phyloP scores from a whole-genome alignment of 1,140 invertebrate species.

The Cydia pomonella region DNA sequence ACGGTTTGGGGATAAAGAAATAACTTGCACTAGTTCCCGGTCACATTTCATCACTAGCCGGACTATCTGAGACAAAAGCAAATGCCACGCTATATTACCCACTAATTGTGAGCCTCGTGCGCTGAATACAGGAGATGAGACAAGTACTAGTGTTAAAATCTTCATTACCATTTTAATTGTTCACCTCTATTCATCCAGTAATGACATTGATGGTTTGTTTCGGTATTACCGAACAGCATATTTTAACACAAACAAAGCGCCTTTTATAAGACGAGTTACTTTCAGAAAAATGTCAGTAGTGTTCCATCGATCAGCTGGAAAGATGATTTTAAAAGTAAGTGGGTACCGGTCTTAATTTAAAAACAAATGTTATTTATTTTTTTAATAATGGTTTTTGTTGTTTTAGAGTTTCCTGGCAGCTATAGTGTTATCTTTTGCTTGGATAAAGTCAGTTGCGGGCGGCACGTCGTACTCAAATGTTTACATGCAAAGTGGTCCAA shows the following conservation, averaged over 20 bases:
- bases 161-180: conserved; percentile 78
- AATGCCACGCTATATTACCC: conserved; percentile 58
- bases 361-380: conserved; percentile 22
- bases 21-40: conserved; percentile 46
- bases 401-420: conserved; percentile 50
- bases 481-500: conserved; percentile 55
- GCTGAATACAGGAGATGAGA: conserved; percentile 64
- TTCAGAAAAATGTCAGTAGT: conserved; percentile 70
- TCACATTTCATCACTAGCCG: conserved; percentile 54
- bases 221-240: conserved; percentile 75
- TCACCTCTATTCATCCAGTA: conserved; percentile 66
- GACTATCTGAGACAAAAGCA: conserved; percentile 52
- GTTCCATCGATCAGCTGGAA: conserved; percentile 62
- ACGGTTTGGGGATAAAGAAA: conserved; percentile 38
- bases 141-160: conserved; percentile 59
- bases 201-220: conserved; percentile 79
- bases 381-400: conserved; percentile 37
- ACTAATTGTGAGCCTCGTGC: conserved; percentile 63
- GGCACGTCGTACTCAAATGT: conserved; percentile 63
- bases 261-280: conserved; percentile 67
- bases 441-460: conserved; percentile 44
- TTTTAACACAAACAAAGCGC: conserved; percentile 66
- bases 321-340: conserved; percentile 75
- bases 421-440: conserved; percentile 42
- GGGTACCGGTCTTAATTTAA: conserved; percentile 5